A percentile compares a stretch with the other conserved stretches of the same genome.
phyloP scores from a whole-genome alignment of 2,888 invertebrate genomes.

The Andrena bicolor region DNA sequence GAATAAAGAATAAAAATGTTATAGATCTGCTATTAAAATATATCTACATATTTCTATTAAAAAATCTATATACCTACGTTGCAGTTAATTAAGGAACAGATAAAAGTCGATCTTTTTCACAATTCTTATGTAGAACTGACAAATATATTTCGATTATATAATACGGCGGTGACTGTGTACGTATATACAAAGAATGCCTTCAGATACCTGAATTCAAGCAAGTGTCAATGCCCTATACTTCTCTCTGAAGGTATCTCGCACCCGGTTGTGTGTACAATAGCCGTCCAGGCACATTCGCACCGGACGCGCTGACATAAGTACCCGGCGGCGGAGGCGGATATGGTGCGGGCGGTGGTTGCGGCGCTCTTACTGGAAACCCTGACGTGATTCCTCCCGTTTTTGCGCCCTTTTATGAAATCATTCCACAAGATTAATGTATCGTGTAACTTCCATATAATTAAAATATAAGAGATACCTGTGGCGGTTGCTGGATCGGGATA shows the following conservation, averaged over 20 bases:
- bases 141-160: slow-evolving; percentile 12
- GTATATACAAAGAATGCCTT: slow-evolving; percentile 20
- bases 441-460: not conserved
- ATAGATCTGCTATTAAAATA: not conserved
- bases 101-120: slow-evolving; percentile 30
- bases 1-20: slow-evolving; percentile 20
- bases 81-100: not conserved
- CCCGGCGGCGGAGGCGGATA: slow-evolving; percentile 80
- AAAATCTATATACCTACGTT: not conserved
- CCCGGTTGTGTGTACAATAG: slow-evolving; percentile 81
- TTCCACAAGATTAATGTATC: not conserved
- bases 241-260: slow-evolving; percentile 81
- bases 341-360: slow-evolving; percentile 81
- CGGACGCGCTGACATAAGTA: slow-evolving; percentile 80
- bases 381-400: slow-evolving; percentile 94
- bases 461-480: slow-evolving; percentile 81
- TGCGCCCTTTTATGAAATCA: slow-evolving; percentile 86
- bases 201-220: slow-evolving; percentile 20
- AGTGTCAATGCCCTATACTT: slow-evolving; percentile 66
- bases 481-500: slow-evolving; percentile 87
- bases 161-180: not conserved
- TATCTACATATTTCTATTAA: slow-evolving; percentile 28
- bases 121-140: slow-evolving; percentile 2
- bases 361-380: slow-evolving; percentile 91
- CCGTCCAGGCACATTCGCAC: slow-evolving; percentile 79